Evolutionary conservation across 2,113 vertebrate genomes (phyloP).

Genomic region (Platysteira castanea): DNA sequence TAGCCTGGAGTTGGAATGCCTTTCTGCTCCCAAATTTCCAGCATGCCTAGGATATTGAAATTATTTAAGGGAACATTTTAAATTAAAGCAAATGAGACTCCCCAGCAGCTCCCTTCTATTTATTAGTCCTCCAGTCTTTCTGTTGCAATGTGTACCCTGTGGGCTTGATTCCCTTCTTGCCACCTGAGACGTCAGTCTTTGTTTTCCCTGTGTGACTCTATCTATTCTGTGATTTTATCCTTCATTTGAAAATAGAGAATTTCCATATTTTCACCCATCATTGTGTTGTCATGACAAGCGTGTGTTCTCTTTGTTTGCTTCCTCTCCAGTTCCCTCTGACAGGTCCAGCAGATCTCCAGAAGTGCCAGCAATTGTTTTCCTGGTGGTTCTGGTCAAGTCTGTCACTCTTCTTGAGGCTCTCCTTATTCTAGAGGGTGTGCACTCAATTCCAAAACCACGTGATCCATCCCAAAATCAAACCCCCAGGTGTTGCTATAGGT

Average conservation of each 20-base stretch:
- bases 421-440: neutral
- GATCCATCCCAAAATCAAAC: neutral
- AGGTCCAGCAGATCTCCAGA: neutral
- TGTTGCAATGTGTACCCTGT: neutral
- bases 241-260: neutral
- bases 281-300: fast-evolving
- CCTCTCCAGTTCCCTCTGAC: neutral
- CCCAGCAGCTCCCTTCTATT: neutral
- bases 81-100: neutral
- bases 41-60: neutral
- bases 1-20: neutral
- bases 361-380: neutral
- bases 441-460: neutral
- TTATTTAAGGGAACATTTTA: neutral
- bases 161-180: neutral
- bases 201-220: neutral
- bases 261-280: neutral
- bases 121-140: neutral
- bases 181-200: neutral
- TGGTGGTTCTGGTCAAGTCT: neutral
- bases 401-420: neutral
- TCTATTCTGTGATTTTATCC: neutral
- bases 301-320: neutral
- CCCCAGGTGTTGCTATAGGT: neutral
- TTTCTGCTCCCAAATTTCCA: neutral